phyloP scores from a whole-genome alignment of 2,888 invertebrate species.

The Pasiphila rectangulata region DNA sequence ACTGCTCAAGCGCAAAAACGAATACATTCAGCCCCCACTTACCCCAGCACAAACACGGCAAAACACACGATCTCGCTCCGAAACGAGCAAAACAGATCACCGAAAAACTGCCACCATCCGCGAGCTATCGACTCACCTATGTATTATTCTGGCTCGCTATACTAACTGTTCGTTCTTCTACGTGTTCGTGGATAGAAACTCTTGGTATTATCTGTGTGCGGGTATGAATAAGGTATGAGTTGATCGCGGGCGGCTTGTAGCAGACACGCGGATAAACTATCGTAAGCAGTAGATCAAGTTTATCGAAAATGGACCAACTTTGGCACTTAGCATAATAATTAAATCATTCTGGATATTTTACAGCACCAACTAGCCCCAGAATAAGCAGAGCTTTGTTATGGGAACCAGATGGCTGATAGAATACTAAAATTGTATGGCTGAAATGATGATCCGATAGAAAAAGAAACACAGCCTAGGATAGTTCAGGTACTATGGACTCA shows the following conservation, averaged over 20 bases:
- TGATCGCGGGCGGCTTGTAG: constrained; percentile 1
- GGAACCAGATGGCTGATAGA: too few relatives aligned
- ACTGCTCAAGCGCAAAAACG: constrained; percentile 6
- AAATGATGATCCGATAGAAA: too few relatives aligned
- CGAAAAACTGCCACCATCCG: constrained; percentile 9
- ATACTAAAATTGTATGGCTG: too few relatives aligned
- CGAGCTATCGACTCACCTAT: constrained; percentile 1
- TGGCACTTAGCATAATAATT: too few relatives aligned
- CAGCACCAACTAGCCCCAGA: too few relatives aligned
- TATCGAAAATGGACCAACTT: too few relatives aligned
- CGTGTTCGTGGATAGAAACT: background rate
- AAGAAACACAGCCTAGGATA: too few relatives aligned
- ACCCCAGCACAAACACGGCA: constrained; percentile 2
- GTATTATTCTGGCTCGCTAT: background rate
- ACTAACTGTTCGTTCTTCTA: background rate
- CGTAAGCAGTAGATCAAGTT: too few relatives aligned
- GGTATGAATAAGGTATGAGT: constrained; percentile 12
- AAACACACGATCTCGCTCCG: constrained; percentile 4
- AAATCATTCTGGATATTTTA: too few relatives aligned
- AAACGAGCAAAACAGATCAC: constrained; percentile 16
- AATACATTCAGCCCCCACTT: background rate
- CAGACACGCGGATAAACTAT: too few relatives aligned
- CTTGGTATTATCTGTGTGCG: background rate
- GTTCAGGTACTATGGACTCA: too few relatives aligned
- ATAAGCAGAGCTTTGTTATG: too few relatives aligned